These are phyloP conservation scores for Eustalomyia histrio DNA, from an alignment of 2,888 invertebrate genomes.

Conservation along the genomic window DNA sequence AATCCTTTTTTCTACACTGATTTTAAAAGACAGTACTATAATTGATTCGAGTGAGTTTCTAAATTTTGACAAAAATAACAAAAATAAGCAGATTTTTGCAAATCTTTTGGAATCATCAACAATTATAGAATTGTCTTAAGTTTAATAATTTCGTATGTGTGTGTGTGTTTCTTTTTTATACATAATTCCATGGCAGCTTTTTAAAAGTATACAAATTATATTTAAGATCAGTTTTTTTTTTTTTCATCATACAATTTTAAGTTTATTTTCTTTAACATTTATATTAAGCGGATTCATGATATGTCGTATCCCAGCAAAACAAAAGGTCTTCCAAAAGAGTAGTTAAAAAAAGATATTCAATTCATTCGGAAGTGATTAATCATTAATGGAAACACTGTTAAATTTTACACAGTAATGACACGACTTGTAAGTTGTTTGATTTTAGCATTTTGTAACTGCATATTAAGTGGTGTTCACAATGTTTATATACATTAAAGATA, in stretches of 20 bases:
- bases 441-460: no score
- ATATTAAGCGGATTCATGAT: no score
- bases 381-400: no score
- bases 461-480: no score
- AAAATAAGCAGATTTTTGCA: neutral
- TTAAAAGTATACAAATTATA: constrained; percentile 66
- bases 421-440: no score
- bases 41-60: neutral
- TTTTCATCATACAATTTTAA: constrained; percentile 17
- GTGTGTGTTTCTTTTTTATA: constrained; percentile 48
- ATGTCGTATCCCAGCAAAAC: no score
- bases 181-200: constrained; percentile 69
- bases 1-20: constrained; percentile 21
- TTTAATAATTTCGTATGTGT: constrained; percentile 33
- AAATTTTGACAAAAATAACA: no score
- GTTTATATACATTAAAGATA: no score
- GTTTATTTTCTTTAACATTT: constrained; percentile 28
- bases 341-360: no score
- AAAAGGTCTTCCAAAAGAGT: no score
- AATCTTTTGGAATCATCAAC: neutral
- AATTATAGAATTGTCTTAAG: constrained; percentile 21
- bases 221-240: constrained; percentile 51
- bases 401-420: no score
- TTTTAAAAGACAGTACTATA: neutral
- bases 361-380: no score